Base-by-base conservation (phyloP, 35 echinoderm and acorn worm species). In the Apostichopus parvimensis region DNA sequence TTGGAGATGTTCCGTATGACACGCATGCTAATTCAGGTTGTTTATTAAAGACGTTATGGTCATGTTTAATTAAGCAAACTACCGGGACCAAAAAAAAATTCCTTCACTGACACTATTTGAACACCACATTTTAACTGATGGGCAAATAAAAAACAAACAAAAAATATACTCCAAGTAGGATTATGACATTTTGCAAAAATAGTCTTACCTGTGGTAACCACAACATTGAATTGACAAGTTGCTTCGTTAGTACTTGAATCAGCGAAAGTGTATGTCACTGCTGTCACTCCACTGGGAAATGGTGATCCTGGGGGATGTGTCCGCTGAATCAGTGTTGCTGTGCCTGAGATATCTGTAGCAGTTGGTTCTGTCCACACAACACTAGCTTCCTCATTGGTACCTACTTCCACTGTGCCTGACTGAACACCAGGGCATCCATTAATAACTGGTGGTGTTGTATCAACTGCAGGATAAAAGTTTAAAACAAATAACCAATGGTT, bases 221-320 rank as follows among this genome's bases (percentile, higher is more conserved):
- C 94, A 60, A 96, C 62, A 75, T 92, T 94, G 80, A 96, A 91
- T 7, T 66, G 26, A 21, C 92, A 91, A 14, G 17, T 14, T 6
- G 71, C 81, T 24, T 72, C 21, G 21, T 94, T 96, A 25, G 82
- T 89, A 23, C 79, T 61, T 57, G 78, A 52, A 81, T 96, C 95
- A 0, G 53, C 68, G 65, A 93, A 93, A 9, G 57, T 56, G 80
- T 96, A 96, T 2, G 13, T n/a, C 25, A 96, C 92, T 59, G 56
- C 4, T 1, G 92, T 92, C 12, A 34, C 20, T 34, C 93, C 87
- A 80, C 57, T 64, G 3, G 83, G 61, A 34, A 92, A 92, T 1
- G 55, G 64, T 68, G 64, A 77, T 5, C 87, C 87, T 52, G 93
- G 78, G 10, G 73, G 28, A 61, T 56, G 20, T 17, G 87, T 64